phyloP scores from a whole-genome alignment of 2,113 vertebrate species.

The Stegastes partitus region DNA sequence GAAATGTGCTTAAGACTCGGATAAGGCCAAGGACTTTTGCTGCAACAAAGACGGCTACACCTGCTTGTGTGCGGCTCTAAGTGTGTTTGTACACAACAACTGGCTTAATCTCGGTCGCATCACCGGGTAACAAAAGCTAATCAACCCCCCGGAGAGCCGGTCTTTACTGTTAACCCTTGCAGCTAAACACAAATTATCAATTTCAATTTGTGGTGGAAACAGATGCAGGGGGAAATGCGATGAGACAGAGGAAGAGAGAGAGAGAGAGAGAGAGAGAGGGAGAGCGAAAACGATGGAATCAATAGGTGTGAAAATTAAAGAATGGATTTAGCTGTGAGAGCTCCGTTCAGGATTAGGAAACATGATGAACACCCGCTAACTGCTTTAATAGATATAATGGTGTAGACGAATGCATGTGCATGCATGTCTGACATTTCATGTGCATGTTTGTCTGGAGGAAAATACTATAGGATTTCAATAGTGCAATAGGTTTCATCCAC shows the following conservation, averaged over 20 bases:
- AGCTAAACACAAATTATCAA: slow-evolving; percentile 61
- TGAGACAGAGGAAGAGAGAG: slow-evolving; percentile 18
- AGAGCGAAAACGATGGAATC: slow-evolving; percentile 59
- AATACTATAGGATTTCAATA: slow-evolving; percentile 16
- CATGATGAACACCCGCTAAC: slow-evolving; percentile 54
- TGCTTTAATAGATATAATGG: slow-evolving; percentile 41
- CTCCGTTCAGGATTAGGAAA: slow-evolving; percentile 62
- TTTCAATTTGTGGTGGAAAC: slow-evolving; percentile 47
- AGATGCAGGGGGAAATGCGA: slow-evolving; percentile 40
- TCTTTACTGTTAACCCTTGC: slow-evolving; percentile 63
- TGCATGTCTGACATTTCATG: slow-evolving; percentile 18
- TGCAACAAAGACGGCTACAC: slow-evolving; percentile 20
- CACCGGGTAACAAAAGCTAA: slow-evolving; percentile 54
- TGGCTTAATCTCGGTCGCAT: slow-evolving; percentile 58
- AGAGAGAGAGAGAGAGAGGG: slow-evolving; percentile 13
- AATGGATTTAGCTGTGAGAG: slow-evolving; percentile 64
- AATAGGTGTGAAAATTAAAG: slow-evolving; percentile 70
- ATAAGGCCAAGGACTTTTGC: slow-evolving; percentile 27
- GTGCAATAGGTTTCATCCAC: slow-evolving; percentile 20
- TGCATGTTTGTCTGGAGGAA: slow-evolving; percentile 1
- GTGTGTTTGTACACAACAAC: slow-evolving; percentile 35
- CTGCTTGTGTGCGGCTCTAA: slow-evolving; percentile 14
- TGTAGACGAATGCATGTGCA: slow-evolving; percentile 31
- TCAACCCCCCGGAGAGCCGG: slow-evolving; percentile 48
- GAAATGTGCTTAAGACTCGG: slow-evolving; percentile 36